These are phyloP conservation scores for Morone chrysops DNA, from an alignment of 2,113 vertebrate species.

Conservation along the genomic window DNA sequence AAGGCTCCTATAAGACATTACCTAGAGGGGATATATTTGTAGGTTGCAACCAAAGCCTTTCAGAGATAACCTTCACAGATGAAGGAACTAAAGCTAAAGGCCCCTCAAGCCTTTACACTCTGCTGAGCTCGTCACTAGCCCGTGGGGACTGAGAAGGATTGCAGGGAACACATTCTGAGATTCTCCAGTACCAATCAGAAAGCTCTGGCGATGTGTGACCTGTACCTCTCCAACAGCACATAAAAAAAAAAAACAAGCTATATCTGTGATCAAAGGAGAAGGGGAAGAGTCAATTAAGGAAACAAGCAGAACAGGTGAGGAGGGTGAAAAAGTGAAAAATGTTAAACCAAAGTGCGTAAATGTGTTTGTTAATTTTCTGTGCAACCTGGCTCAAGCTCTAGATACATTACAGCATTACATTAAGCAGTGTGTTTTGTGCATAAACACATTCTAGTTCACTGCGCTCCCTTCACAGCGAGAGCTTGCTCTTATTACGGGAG, in stretches of 20 bases:
- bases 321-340: slow-evolving; percentile 15
- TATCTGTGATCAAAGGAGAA: slow-evolving; percentile 62
- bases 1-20: slow-evolving; percentile 68
- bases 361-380: slow-evolving; percentile 38
- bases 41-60: slow-evolving; percentile 72
- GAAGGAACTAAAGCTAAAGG: slow-evolving; percentile 72
- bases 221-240: slow-evolving; percentile 50
- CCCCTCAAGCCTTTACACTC: slow-evolving; percentile 73
- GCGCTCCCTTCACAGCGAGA: slow-evolving; percentile 71
- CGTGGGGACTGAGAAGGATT: slow-evolving; percentile 52
- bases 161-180: slow-evolving; percentile 59
- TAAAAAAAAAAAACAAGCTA: slow-evolving; percentile 23
- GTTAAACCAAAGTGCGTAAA: background rate
- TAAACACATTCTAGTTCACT: slow-evolving; percentile 45
- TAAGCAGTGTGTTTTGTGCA: slow-evolving; percentile 53
- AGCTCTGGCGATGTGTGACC: slow-evolving; percentile 54
- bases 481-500: slow-evolving; percentile 62
- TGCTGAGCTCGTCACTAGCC: slow-evolving; percentile 68
- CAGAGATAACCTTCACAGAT: slow-evolving; percentile 79
- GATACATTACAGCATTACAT: slow-evolving; percentile 51
- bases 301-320: slow-evolving; percentile 27
- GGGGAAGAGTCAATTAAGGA: slow-evolving; percentile 44
- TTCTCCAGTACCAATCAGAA: slow-evolving; percentile 63
- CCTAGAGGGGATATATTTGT: slow-evolving; percentile 75
- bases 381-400: slow-evolving; percentile 12